A percentile compares a stretch with the other conserved stretches of the same genome.
phyloP scores from a whole-genome alignment of 2,113 vertebrate species.

The Pachycephala philippinensis region DNA sequence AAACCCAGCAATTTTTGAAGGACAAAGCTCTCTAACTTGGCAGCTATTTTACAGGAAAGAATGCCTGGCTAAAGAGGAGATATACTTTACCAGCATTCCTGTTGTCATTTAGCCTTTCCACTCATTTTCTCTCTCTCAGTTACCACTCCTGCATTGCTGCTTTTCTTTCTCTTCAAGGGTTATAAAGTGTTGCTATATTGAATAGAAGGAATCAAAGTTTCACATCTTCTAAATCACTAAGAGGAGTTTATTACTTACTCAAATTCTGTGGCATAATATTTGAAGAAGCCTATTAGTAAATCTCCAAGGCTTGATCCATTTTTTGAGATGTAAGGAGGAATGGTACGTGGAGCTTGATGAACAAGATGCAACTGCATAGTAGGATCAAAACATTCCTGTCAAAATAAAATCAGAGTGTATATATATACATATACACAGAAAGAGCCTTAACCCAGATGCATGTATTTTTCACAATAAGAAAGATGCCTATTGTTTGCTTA shows the following conservation, averaged over 20 bases:
- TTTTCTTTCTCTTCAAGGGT: background rate
- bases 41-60: background rate
- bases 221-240: background rate
- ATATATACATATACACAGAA: background rate
- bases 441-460: background rate
- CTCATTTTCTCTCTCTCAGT: background rate
- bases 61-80: background rate
- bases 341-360: slow-evolving; percentile 76
- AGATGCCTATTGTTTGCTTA: background rate
- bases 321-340: slow-evolving; percentile 85
- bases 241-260: slow-evolving; percentile 77
- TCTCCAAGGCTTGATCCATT: slow-evolving; percentile 88
- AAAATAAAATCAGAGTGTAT: slow-evolving; percentile 43
- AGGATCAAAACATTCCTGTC: slow-evolving; percentile 87
- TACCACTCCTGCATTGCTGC: background rate
- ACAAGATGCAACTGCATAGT: slow-evolving; percentile 84
- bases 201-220: background rate
- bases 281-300: slow-evolving; percentile 90
- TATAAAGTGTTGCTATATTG: background rate
- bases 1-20: background rate
- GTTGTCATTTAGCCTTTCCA: background rate
- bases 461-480: background rate
- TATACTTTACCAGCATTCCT: background rate
- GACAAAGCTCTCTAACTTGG: background rate
- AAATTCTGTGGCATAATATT: slow-evolving; percentile 91